Evolutionary conservation across 2,113 vertebrate genomes (phyloP), one percentile per base, ranked within the genome.

Genomic region (Gallinago media): DNA sequence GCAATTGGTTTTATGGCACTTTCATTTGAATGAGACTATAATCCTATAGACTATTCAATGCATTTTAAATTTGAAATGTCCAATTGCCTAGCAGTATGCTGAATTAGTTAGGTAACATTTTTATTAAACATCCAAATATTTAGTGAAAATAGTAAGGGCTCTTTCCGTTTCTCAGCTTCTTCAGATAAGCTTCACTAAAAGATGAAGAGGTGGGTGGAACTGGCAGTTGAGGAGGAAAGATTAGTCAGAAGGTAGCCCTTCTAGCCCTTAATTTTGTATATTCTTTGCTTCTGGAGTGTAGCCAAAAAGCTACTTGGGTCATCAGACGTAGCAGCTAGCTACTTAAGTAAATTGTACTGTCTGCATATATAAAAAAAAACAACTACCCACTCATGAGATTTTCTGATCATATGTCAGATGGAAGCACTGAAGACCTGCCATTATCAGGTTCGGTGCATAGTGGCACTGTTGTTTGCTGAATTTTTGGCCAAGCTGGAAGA

Each of bases 171-270:
- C 73, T 91, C 68, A 68, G 27, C 36, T 32, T 87, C 62, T 84
- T 91, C 79, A 81, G 70, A 49, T 82, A 72, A 89, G 56, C 61
- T 78, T 93, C 58, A 58, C 38, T 81, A 84, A 75, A 92, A 91
- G 52, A 91, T n/a, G 77, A 92, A 88, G 68, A 80, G 32, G 76
- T 96, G 55, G 79, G 66, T 88, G 44, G n/a, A 96, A 68, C 79
- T 78, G 38, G 73, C 76, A 73, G 56, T 58, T 76, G 70, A 81
- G 65, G 66, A 91, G 38, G 76, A 85, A 86, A 72, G 76, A 92
- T 96, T 85, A 95, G 73, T 92, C 83, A 95, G 76, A 91, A 95
- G 75, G 58, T 83, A 97, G 56, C 68, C 93, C 38, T 97, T 86
- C 65, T 77, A 92, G 66, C 46, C 83, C 75, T 91, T 85, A 58